Percentiles rank a stretch among this genome's conserved stretches.
Conservation (phyloP, 2,797 vertebrate species). For the Pseudopleuronectes americanus region DNA sequence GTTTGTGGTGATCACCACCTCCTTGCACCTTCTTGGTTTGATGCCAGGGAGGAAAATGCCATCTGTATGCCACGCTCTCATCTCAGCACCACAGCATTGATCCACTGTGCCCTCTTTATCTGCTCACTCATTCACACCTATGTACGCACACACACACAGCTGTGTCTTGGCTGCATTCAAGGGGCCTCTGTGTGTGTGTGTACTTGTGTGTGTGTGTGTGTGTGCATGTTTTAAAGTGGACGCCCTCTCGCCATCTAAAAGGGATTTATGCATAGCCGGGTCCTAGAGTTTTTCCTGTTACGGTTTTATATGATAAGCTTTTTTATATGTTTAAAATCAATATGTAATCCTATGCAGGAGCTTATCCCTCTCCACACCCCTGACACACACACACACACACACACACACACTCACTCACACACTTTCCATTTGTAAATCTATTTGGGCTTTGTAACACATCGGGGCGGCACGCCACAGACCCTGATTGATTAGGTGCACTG, state of each 20-base stretch:
- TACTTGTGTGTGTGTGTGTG: constrained; percentile 62
- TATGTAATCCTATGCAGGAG: constrained; percentile 99
- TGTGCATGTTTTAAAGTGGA: constrained; percentile 88
- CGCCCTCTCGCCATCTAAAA: constrained; percentile 90
- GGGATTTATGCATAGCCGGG: constrained; percentile 97
- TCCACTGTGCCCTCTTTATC: constrained; percentile 87
- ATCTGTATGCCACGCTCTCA: constrained; percentile 82
- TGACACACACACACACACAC: constrained; percentile 68
- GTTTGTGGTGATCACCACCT: constrained; percentile 52
- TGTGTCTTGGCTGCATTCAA: constrained; percentile 86
- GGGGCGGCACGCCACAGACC: constrained; percentile 89
- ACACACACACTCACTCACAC: constrained; percentile 81
- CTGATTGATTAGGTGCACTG: constrained; percentile 98
- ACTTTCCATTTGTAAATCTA: constrained; percentile 99
- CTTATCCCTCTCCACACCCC: constrained; percentile 94
- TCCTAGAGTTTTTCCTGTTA: constrained; percentile 97
- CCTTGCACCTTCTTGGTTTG: constrained; percentile 55
- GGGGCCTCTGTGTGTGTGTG: constrained; percentile 78
- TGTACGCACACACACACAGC: constrained; percentile 58
- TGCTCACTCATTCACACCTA: constrained; percentile 80
- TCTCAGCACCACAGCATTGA: constrained; percentile 91
- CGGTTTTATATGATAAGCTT: constrained; percentile 99
- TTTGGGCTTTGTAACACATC: constrained; percentile 98
- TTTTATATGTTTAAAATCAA: constrained; percentile 99
- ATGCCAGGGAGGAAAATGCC: constrained; percentile 76